Base-by-base conservation (phyloP, 1,140 invertebrate genomes). In the Papilio xuthus region DNA sequence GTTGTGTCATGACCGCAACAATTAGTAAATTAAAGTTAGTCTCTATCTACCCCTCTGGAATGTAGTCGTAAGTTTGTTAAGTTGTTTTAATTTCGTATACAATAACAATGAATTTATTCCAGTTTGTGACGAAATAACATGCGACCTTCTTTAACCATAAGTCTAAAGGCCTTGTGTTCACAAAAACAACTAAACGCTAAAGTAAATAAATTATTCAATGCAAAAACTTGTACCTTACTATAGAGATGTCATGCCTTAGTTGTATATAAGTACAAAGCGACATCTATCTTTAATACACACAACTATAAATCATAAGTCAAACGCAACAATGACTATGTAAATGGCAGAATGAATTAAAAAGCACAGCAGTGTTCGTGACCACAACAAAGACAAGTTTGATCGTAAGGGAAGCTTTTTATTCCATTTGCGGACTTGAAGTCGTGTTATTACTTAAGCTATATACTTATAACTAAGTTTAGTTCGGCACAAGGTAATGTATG, bases 371-470 rank as follows among this genome's bases (percentile, higher is more conserved):
- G 60, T 28, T 67, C 60, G 60, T 67, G 60, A 67, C 26, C 60
- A 67, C 60, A 67, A 67, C 60, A 67, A 67, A 67, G 26, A 67
- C 60, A 67, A 63, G 60, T 63, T 63, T 18, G 60, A 67, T 67
- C 1, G 23, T 26, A 26, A 13, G 12, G 23, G 56, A 67, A 26
- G 26, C 23, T 67, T 67, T 67, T 67, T 67, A 67, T 67, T 28
- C 60, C 26, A 67, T 67, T 67, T 67, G 12, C 10, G 60, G 12
- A 67, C 26, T 67, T 28, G 13, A 67, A 67, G 60, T 67, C 60
- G 60, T 67, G 60, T 26, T 60, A 23, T 60, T 56, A 56, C 20
- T 60, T 60, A 12, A 60, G 26, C 20, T 28, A 63, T 63, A 60
- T n/a, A 63, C 53, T 56, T 56, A 9, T 56, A 23, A 26, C 56